These are phyloP conservation scores for Trichomalopsis sarcophagae DNA, from an alignment of 1,140 invertebrate genomes.

Conservation along the genomic window DNA sequence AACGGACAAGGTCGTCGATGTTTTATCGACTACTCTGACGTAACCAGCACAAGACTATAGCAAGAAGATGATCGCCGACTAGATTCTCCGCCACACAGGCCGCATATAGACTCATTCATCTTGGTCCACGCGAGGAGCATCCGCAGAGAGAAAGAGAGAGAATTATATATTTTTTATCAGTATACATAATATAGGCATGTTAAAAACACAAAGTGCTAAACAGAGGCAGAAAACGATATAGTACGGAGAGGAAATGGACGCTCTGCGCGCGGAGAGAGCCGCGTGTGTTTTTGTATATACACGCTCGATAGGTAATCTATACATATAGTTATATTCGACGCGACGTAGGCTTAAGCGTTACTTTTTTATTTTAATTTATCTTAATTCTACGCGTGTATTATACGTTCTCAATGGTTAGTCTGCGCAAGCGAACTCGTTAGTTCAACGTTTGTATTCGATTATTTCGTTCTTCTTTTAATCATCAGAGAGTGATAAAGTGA, in stretches of 20 bases:
- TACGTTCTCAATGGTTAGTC: conserved; percentile 14
- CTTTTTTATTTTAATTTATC: conserved; percentile 31
- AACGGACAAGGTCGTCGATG: conserved; percentile 50
- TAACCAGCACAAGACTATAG: conserved; percentile 29
- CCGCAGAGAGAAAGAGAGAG: neutral
- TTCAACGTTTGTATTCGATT: conserved; percentile 10
- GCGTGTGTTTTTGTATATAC: neutral
- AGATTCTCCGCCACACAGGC: conserved; percentile 17
- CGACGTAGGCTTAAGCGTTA: conserved; percentile 32
- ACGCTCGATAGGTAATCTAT: neutral
- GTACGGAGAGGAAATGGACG: neutral
- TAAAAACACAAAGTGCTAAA: neutral
- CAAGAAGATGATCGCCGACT: conserved; percentile 35
- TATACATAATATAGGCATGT: neutral
- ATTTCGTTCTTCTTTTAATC: conserved; percentile 35
- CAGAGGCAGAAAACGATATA: neutral
- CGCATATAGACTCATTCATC: conserved; percentile 5
- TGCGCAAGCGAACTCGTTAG: conserved; percentile 7
- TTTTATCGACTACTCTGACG: conserved; percentile 52
- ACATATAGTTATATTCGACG: neutral
- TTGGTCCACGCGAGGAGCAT: neutral
- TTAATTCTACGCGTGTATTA: conserved; percentile 31
- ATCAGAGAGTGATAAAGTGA: conserved; percentile 27
- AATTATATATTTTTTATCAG: conserved; percentile 29
- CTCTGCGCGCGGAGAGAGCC: neutral